Evolutionary conservation across 2,113 vertebrate genomes (phyloP).

Genomic region (Polypterus senegalus): DNA sequence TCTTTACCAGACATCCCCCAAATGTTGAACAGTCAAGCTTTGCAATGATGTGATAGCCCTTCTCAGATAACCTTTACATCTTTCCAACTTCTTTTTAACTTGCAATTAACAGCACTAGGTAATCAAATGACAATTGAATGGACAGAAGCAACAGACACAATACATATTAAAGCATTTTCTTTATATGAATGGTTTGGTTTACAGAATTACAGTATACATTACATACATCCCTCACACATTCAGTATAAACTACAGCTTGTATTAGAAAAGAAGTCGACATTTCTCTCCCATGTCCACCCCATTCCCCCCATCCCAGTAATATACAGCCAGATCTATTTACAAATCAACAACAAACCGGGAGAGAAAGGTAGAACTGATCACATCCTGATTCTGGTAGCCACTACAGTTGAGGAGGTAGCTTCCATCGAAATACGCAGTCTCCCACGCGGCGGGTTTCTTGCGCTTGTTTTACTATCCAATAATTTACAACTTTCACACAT

Average conservation of each 20-base stretch:
- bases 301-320: conserved; percentile 58
- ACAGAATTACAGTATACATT: conserved; percentile 81
- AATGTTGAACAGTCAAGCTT: no score
- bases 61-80: no score
- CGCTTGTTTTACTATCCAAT: conserved; percentile 61
- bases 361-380: conserved; percentile 59
- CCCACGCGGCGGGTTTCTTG: conserved; percentile 57
- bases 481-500: conserved; percentile 64
- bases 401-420: conserved; percentile 91
- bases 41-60: no score
- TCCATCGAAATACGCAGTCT: conserved; percentile 78
- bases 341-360: conserved; percentile 45
- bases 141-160: conserved; percentile 43
- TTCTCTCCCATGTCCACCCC: conserved; percentile 65
- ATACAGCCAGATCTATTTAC: conserved; percentile 75
- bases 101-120: no score
- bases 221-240: conserved; percentile 74
- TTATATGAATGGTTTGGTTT: conserved; percentile 64
- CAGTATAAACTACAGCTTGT: conserved; percentile 66
- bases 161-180: conserved; percentile 29
- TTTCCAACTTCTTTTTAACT: no score
- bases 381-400: conserved; percentile 74
- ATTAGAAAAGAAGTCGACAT: conserved; percentile 61
- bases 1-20: no score
- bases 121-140: conserved; percentile 17